phyloP scores from a whole-genome alignment of 1,140 invertebrate species.

The Aphelenchoides besseyi region DNA sequence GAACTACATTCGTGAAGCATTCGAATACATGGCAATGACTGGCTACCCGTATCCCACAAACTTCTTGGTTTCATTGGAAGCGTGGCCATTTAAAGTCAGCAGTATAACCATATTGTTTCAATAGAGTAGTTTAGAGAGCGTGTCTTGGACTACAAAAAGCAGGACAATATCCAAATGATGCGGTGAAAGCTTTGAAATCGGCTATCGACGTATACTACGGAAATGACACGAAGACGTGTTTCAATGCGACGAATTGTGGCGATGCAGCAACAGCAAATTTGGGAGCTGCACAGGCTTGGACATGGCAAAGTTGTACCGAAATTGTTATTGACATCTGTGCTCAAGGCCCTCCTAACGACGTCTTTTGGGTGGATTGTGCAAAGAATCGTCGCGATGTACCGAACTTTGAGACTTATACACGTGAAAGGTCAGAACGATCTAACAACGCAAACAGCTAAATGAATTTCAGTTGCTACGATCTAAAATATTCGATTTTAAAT shows the following conservation, averaged over 20 bases:
- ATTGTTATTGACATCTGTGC: conserved; percentile 73
- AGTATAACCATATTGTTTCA: no score
- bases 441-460: not conserved
- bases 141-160: not conserved
- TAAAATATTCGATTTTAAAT: conserved; percentile 66
- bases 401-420: conserved; percentile 72
- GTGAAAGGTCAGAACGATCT: not conserved
- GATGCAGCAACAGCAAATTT: conserved; percentile 62
- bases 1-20: conserved; percentile 61
- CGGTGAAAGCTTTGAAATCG: not conserved
- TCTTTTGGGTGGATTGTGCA: conserved; percentile 47
- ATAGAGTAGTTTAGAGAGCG: no score
- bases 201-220: conserved; percentile 14
- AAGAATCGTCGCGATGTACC: conserved; percentile 73
- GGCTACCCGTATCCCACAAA: conserved; percentile 66
- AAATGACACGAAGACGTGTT: conserved; percentile 66
- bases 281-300: conserved; percentile 73
- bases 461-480: conserved; percentile 71
- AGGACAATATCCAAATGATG: not conserved
- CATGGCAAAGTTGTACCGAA: conserved; percentile 69
- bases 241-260: conserved; percentile 66
- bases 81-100: conserved; percentile 3
- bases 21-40: conserved; percentile 65
- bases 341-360: conserved; percentile 66
- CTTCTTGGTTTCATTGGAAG: conserved; percentile 62